These are phyloP conservation scores for Lithophane ornitopus DNA, from an alignment of 2,888 invertebrate species.

Conservation along the genomic window DNA sequence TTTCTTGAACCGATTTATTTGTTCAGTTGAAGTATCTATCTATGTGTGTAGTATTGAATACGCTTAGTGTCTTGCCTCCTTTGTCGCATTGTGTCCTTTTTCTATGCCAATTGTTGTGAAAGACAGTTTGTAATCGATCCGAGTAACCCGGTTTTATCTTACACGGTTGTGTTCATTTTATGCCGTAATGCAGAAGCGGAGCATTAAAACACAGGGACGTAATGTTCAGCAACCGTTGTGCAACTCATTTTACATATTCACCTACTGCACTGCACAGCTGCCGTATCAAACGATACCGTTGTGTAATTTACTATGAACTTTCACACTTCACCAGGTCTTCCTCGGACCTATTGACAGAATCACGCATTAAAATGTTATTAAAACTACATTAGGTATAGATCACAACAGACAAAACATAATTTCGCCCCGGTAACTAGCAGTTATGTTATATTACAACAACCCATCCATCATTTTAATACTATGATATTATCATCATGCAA, in stretches of 20 bases:
- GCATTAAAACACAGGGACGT: constrained; percentile 66
- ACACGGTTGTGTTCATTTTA: constrained; percentile 51
- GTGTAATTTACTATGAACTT: constrained; percentile 77
- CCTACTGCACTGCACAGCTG: constrained; percentile 71
- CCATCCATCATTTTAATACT: constrained; percentile 50
- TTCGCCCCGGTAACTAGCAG: constrained; percentile 17
- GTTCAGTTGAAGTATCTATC: neutral
- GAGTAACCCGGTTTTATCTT: constrained; percentile 61
- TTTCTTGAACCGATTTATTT: constrained; percentile 18
- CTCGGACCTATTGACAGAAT: constrained; percentile 61
- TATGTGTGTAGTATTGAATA: neutral
- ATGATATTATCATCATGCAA: constrained; percentile 47
- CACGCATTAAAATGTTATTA: constrained; percentile 63
- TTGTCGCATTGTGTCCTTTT: constrained; percentile 28
- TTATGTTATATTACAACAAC: constrained; percentile 33
- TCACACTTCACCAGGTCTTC: constrained; percentile 75
- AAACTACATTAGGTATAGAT: constrained; percentile 63
- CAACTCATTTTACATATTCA: constrained; percentile 75
- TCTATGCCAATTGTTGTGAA: constrained; percentile 56
- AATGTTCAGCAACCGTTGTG: constrained; percentile 74
- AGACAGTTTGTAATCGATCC: constrained; percentile 55
- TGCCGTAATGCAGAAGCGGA: constrained; percentile 58
- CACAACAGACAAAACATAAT: constrained; percentile 15
- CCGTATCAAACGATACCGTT: constrained; percentile 78
- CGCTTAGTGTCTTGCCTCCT: neutral